These are phyloP conservation scores for Syrista parreyssii DNA, from an alignment of 2,888 invertebrate species.

Conservation along the genomic window DNA sequence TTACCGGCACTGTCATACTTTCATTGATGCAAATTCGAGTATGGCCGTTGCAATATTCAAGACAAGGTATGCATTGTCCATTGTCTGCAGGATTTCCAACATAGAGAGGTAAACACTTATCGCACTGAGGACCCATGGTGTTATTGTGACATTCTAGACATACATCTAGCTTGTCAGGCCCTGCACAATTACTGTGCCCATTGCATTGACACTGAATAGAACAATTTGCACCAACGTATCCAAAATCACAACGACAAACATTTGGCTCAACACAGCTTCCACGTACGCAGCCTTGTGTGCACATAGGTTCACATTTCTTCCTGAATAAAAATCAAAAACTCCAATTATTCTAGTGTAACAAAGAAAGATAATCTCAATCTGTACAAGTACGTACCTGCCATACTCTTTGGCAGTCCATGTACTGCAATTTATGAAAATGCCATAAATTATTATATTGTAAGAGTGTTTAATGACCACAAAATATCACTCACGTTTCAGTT, in stretches of 20 bases:
- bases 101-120: slow-evolving; percentile 88
- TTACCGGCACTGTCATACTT: slow-evolving; percentile 62
- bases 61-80: slow-evolving; percentile 88
- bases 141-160: slow-evolving; percentile 91
- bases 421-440: slow-evolving; percentile 28
- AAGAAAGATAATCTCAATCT: neutral
- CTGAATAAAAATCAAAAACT: slow-evolving; percentile 31
- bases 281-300: slow-evolving; percentile 86
- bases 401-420: slow-evolving; percentile 52
- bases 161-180: slow-evolving; percentile 83
- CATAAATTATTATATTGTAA: neutral
- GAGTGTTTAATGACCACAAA: neutral
- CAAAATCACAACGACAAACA: slow-evolving; percentile 91
- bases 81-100: slow-evolving; percentile 90
- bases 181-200: slow-evolving; percentile 91
- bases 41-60: slow-evolving; percentile 91
- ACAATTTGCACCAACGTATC: slow-evolving; percentile 94
- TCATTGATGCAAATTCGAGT: slow-evolving; percentile 82
- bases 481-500: slow-evolving; percentile 68
- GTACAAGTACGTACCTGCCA: slow-evolving; percentile 40
- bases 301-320: slow-evolving; percentile 79
- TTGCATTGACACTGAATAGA: slow-evolving; percentile 95
- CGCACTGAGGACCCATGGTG: slow-evolving; percentile 93
- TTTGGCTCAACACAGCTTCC: slow-evolving; percentile 87
- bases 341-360: neutral